Percentiles rank a stretch among this genome's conserved stretches.
Conservation (phyloP, 1,140 invertebrate genomes). For the Drosophila teissieri region DNA sequence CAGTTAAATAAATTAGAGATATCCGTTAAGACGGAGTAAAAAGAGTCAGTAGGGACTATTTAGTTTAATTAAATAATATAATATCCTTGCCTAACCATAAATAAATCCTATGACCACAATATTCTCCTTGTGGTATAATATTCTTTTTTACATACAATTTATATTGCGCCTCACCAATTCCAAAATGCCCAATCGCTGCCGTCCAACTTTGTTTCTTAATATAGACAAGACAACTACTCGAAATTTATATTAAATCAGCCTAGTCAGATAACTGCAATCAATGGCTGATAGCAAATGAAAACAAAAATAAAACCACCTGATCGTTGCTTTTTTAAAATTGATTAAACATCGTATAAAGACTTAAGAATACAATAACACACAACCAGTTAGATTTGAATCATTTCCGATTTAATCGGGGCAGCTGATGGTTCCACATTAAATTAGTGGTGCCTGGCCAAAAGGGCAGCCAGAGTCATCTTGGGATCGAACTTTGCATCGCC, state of each 20-base stretch:
- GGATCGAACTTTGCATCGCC: slow-evolving; percentile 52
- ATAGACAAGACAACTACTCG: neutral
- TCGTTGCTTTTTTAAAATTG: slow-evolving; percentile 1
- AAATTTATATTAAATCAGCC: slow-evolving; percentile 40
- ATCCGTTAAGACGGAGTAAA: neutral
- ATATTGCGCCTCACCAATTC: no score
- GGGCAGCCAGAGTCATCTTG: slow-evolving; percentile 8
- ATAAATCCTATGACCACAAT: no score
- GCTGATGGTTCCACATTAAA: neutral
- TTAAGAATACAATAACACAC: slow-evolving; percentile 39
- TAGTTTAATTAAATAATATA: neutral
- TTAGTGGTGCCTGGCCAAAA: slow-evolving; percentile 19
- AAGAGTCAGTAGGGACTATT: neutral
- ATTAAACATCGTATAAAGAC: slow-evolving; percentile 34
- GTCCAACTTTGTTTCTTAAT: neutral
- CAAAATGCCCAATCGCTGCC: neutral
- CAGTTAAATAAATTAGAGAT: no score
- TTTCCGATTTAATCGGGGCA: slow-evolving; percentile 14
- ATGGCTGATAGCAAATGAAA: slow-evolving; percentile 23
- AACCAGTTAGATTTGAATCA: slow-evolving; percentile 6
- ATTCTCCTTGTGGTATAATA: no score
- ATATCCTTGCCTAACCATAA: neutral
- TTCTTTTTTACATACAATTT: no score
- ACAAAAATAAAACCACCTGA: slow-evolving; percentile 24
- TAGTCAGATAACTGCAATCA: slow-evolving; percentile 21